Percentiles rank a stretch among this genome's conserved stretches.
phyloP scores from a whole-genome alignment of 2,797 vertebrate species.

The Rallus crepitans region DNA sequence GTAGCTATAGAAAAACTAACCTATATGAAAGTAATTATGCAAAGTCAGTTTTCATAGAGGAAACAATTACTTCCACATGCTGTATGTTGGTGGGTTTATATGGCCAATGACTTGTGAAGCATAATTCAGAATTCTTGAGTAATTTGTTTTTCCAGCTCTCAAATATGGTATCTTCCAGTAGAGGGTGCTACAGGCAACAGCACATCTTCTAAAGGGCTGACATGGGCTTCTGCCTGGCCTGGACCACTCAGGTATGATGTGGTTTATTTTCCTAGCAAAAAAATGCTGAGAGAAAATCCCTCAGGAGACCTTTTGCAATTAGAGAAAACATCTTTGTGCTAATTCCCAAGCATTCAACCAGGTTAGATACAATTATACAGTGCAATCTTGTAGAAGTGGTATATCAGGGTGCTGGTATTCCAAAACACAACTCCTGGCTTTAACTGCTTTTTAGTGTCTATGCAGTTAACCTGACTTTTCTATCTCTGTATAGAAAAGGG shows the following conservation, averaged over 20 bases:
- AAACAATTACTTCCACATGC: fast-evolving
- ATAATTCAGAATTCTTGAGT: fast-evolving
- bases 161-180: neutral
- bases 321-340: fast-evolving
- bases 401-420: neutral
- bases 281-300: fast-evolving
- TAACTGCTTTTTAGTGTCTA: neutral
- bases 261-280: neutral
- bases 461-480: neutral
- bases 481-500: neutral
- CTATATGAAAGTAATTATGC: no score
- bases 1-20: neutral
- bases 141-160: neutral
- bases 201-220: neutral
- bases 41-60: fast-evolving
- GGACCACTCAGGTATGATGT: fast-evolving
- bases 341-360: fast-evolving
- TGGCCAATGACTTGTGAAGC: no score
- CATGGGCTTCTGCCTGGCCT: fast-evolving
- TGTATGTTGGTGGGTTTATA: fast-evolving
- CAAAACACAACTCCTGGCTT: neutral
- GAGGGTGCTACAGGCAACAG: conserved; percentile 18
- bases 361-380: neutral
- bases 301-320: fast-evolving
- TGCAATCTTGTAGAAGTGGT: neutral